Conservation (phyloP, 1,140 invertebrate species). For the Paracyclopina nana region DNA sequence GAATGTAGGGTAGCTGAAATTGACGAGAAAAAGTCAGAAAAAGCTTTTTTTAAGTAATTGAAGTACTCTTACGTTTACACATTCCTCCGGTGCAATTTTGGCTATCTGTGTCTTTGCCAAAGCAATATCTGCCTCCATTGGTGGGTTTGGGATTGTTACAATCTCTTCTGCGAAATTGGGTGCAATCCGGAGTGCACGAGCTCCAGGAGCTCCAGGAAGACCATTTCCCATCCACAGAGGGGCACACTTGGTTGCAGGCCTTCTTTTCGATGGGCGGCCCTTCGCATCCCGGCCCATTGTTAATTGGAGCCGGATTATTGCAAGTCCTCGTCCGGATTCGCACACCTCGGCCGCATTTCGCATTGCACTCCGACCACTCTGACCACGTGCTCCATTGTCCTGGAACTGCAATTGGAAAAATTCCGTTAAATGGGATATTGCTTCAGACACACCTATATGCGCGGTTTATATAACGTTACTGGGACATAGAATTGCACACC, state of each 20-base stretch:
- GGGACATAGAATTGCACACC: too few species aligned
- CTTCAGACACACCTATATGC: too few species aligned
- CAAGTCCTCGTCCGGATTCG: constrained; percentile 26
- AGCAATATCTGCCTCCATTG: constrained; percentile 39
- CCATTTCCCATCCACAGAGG: constrained; percentile 47
- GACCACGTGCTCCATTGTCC: constrained; percentile 30
- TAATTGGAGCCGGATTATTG: constrained; percentile 26
- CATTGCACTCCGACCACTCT: constrained; percentile 27
- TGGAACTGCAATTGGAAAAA: constrained; percentile 21
- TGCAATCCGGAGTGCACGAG: constrained; percentile 29
- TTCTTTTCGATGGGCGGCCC: constrained; percentile 38
- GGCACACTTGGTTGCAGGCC: constrained; percentile 43
- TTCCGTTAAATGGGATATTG: background rate
- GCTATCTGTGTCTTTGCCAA: constrained; percentile 38
- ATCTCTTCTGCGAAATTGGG: constrained; percentile 25
- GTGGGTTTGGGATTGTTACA: constrained; percentile 27
- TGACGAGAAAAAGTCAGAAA: too few species aligned
- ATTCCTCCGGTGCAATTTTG: constrained; percentile 41
- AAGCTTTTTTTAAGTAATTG: too few species aligned
- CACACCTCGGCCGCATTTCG: constrained; percentile 40
- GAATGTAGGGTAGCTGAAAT: background rate
- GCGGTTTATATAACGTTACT: too few species aligned
- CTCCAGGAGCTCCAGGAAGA: constrained; percentile 48
- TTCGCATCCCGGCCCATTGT: constrained; percentile 26
- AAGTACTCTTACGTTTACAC: background rate